Evolutionary conservation across 2,888 invertebrate species (phyloP), one percentile per base, ranked within the genome.

Genomic region (Ommatoiulus sabulosus): DNA sequence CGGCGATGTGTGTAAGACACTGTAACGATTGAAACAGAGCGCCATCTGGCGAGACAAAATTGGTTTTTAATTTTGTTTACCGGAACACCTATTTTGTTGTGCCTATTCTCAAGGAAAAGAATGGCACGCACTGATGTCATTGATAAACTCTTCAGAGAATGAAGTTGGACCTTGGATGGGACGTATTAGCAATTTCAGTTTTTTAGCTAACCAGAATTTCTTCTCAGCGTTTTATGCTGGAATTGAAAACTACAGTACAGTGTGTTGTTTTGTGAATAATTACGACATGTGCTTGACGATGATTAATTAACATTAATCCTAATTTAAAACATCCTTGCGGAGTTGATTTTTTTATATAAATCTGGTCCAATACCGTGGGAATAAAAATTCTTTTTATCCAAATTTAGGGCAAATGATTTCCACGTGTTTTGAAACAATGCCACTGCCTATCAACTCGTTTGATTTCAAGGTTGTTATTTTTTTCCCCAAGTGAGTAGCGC

Each of bases 281-380:
- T n/a, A n/a, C 57, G 57, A 4, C 7, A 7, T n/a, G 17, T 57
- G n/a, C 10, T 4, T 72, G 24, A 10, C 24, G 4, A 24, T 72
- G 24, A 72, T 72, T 72, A 72, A 72, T 72, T 24, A n/a, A 72
- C 24, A 72, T 72, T 20, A 72, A 72, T 8, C 48, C 12, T 6
- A 48, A 48, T 72, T 24, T 7, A 20, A 72, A 24, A 72, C 12
- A 46, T 46, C 46, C 46, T 46, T 46, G 46, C 0, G 57, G 57
- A 57, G 57, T n/a, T n/a, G 57, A n/a, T 57, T 57, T 57, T 8
- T 57, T 57, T 57, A 57, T 46, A 57, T 24, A 24, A 24, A 72
- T 72, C 8, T n/a, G 10, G 72, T 10, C 72, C 72, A 72, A 72
- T 24, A 72, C 72, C 72, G 72, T 72, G 72, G 72, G 72, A 72